phyloP scores from a whole-genome alignment of 2,113 vertebrate genomes.

The Tinamus guttatus region DNA sequence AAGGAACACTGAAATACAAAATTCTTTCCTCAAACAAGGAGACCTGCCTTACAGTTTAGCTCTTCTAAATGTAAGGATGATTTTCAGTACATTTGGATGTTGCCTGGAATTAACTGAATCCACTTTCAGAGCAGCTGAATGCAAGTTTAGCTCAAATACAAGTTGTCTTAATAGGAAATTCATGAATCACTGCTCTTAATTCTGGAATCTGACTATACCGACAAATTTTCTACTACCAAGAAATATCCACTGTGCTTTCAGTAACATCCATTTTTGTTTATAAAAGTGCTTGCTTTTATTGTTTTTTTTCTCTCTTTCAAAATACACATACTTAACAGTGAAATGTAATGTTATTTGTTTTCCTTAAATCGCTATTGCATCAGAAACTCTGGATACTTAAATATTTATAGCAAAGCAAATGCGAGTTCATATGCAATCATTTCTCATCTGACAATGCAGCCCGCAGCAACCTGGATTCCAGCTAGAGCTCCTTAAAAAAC shows the following conservation, averaged over 20 bases:
- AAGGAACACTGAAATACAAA: not conserved
- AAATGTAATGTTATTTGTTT: not conserved
- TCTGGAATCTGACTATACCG: not conserved
- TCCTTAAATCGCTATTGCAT: not conserved
- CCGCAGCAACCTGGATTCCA: not conserved
- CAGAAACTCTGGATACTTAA: not conserved
- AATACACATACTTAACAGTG: not conserved
- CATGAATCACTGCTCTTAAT: not conserved
- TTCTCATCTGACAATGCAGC: not conserved
- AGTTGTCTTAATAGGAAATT: not conserved
- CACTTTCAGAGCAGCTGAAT: not conserved
- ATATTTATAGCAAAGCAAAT: not conserved
- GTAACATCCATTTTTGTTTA: not conserved
- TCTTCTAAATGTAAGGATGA: not conserved
- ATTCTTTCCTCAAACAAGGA: not conserved
- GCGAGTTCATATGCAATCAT: rapidly evolving
- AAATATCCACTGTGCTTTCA: not conserved
- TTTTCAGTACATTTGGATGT: not conserved
- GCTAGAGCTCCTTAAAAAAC: not conserved
- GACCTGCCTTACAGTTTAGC: not conserved
- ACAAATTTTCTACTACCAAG: not conserved
- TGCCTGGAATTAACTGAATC: not conserved
- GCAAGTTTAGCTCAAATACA: not conserved
- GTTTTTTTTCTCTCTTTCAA: not conserved
- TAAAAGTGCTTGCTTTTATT: not conserved